phyloP scores from a whole-genome alignment of 2,113 vertebrate species.

The Gadus macrocephalus region DNA sequence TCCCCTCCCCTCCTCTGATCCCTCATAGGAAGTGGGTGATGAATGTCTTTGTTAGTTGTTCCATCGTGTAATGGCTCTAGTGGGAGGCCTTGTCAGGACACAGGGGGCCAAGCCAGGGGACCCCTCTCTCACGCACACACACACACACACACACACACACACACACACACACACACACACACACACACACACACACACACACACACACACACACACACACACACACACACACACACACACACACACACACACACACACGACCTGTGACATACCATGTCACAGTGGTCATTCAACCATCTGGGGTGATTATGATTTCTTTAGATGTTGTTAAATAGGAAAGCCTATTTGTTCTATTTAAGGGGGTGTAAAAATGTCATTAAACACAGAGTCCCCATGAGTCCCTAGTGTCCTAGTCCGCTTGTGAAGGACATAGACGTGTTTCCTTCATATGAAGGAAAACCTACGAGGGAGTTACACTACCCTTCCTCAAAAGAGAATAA shows the following conservation, averaged over 20 bases:
- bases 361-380: conserved; percentile 5
- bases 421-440: no score
- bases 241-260: not conserved
- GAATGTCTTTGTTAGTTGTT: conserved; percentile 66
- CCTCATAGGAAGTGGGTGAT: conserved; percentile 65
- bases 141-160: not conserved
- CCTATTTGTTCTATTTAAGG: conserved; percentile 33
- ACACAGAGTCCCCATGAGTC: no score
- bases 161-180: not conserved
- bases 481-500: no score
- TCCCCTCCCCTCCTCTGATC: conserved; percentile 50
- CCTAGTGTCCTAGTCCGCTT: no score
- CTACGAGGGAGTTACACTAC: no score
- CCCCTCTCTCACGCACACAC: conserved; percentile 23
- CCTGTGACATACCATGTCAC: conserved; percentile 25
- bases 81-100: conserved; percentile 55
- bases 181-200: conserved; percentile 1
- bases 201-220: not conserved
- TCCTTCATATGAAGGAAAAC: no score
- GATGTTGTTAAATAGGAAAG: conserved; percentile 43
- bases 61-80: conserved; percentile 53
- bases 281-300: conserved; percentile 46
- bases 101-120: conserved; percentile 47
- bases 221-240: not conserved
- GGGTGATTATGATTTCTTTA: conserved; percentile 44